These are phyloP conservation scores for Gadus chalcogrammus DNA, from an alignment of 2,113 vertebrate species.

Conservation along the genomic window DNA sequence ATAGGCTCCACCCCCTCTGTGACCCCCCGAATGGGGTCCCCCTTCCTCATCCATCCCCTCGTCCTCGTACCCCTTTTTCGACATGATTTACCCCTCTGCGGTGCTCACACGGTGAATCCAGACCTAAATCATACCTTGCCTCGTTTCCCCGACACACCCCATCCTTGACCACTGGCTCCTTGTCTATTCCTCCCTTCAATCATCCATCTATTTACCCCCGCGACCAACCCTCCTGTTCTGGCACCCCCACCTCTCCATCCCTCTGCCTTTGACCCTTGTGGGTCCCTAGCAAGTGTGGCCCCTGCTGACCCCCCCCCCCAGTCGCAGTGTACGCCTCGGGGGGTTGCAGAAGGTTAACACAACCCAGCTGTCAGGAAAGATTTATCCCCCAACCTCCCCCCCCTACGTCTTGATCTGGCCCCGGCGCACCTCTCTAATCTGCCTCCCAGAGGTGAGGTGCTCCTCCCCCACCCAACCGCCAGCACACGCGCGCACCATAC, in stretches of 20 bases:
- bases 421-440: constrained; percentile 52
- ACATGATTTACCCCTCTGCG: too few species aligned
- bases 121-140: too few species aligned
- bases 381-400: constrained; percentile 54
- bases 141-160: background rate
- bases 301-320: constrained; percentile 29
- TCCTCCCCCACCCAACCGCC: background rate
- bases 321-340: background rate
- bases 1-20: too few species aligned
- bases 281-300: constrained; percentile 30
- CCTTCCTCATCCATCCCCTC: too few species aligned
- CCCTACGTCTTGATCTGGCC: constrained; percentile 48
- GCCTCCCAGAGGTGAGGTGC: constrained; percentile 47
- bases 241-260: constrained; percentile 1
- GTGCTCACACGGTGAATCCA: too few species aligned
- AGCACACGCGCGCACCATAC: background rate
- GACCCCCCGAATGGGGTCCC: too few species aligned
- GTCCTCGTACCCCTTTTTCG: too few species aligned
- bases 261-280: constrained; percentile 7
- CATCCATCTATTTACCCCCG: background rate
- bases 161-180: background rate
- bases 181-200: background rate
- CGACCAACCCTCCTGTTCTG: constrained; percentile 16
- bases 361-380: constrained; percentile 51
- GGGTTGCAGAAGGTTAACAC: constrained; percentile 34